Conservation (phyloP, 1,140 invertebrate species). For the Nylanderia fulva region DNA sequence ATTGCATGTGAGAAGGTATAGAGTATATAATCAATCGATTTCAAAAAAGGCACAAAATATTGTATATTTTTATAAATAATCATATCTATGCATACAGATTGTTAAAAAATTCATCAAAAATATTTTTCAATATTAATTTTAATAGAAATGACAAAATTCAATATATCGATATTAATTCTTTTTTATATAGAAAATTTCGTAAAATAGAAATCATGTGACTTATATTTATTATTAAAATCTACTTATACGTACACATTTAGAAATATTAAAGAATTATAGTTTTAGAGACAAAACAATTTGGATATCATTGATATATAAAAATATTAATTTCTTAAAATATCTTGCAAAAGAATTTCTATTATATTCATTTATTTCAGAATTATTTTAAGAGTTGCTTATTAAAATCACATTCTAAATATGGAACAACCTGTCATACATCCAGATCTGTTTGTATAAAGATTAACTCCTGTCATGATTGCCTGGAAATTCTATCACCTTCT, state of each 20-base stretch:
- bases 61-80: neutral
- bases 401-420: slow-evolving; percentile 5
- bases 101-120: neutral
- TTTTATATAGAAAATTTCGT: neutral
- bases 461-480: neutral
- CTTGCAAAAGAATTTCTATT: neutral
- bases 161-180: no score
- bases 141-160: neutral
- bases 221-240: neutral
- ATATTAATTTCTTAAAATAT: slow-evolving; percentile 4
- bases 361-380: neutral
- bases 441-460: neutral
- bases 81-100: neutral
- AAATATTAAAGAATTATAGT: neutral
- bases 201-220: neutral
- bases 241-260: neutral
- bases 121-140: slow-evolving; percentile 7
- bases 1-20: neutral
- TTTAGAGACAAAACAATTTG: neutral
- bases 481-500: neutral
- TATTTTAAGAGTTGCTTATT: neutral
- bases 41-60: neutral
- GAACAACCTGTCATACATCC: neutral
- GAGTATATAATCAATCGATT: neutral
- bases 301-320: neutral